Evolutionary conservation across 2,888 invertebrate genomes (phyloP).

Genomic region (Mesoligia furuncula): DNA sequence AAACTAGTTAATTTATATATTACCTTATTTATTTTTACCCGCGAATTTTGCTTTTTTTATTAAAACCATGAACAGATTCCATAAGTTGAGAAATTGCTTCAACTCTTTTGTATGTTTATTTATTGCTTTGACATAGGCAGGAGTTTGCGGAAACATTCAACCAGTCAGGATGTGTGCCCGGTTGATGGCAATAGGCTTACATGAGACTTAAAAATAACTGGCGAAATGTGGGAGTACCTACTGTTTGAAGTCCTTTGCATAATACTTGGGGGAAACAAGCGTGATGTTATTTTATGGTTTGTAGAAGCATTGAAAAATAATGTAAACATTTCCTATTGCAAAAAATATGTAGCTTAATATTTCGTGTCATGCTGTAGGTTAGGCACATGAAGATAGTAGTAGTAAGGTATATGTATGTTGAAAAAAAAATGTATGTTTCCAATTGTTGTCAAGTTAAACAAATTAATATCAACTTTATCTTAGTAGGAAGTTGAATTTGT

Average conservation of each 20-base stretch:
- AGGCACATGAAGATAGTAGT: background rate
- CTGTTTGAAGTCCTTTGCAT: background rate
- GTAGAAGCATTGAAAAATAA: background rate
- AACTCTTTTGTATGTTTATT: background rate
- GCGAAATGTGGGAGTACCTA: background rate
- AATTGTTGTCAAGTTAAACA: no score
- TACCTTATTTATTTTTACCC: background rate
- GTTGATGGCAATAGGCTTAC: no score
- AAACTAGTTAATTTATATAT: background rate
- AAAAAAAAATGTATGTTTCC: no score
- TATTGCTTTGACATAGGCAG: background rate
- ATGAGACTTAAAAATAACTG: background rate
- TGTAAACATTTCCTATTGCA: background rate
- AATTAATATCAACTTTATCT: no score
- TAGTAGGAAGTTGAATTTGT: no score
- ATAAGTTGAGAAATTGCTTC: background rate
- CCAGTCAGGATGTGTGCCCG: background rate
- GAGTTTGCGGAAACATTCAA: slow-evolving; percentile 1
- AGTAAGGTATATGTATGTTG: no score
- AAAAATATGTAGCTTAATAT: background rate
- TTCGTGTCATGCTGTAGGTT: background rate
- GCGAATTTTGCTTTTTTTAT: no score
- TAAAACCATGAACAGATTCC: background rate
- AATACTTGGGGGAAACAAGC: background rate
- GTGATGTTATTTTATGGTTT: background rate